These are phyloP conservation scores for Blastomussa wellsi DNA, from an alignment of 92 coral and sea anemone species.

Conservation along the genomic window DNA sequence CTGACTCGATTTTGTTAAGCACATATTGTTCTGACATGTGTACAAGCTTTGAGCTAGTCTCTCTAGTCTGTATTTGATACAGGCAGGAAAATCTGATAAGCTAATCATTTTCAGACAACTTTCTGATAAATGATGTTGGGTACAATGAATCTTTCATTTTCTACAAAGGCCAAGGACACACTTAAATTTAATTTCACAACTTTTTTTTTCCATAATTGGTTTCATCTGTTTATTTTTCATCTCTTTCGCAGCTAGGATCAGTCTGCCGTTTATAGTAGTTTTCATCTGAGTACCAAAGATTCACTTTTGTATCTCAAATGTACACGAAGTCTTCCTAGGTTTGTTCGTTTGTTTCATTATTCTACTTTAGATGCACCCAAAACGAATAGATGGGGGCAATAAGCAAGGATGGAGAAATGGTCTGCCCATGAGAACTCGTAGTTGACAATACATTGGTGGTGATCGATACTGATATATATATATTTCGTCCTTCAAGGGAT, in stretches of 20 bases:
- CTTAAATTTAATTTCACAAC: neutral
- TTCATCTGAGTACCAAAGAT: neutral
- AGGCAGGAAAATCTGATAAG: neutral
- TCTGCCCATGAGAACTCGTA: too few species aligned
- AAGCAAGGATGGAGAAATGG: too few species aligned
- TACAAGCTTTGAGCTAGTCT: neutral
- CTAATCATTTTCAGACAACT: neutral
- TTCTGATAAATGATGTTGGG: neutral
- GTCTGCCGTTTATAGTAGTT: too few species aligned
- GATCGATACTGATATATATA: too few species aligned
- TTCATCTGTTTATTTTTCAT: too few species aligned
- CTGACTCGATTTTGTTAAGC: neutral
- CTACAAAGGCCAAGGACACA: neutral
- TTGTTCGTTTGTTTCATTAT: neutral
- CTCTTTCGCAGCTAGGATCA: too few species aligned
- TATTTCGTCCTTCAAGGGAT: too few species aligned
- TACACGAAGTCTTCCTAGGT: neutral
- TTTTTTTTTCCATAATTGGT: neutral
- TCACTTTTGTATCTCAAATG: neutral
- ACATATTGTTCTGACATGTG: neutral
- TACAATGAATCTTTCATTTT: neutral
- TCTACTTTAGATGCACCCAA: neutral
- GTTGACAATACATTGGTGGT: too few species aligned
- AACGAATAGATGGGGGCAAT: neutral
- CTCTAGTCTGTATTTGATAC: neutral